Evolutionary conservation across 2,113 vertebrate genomes (phyloP), one percentile per base, ranked within the genome.

Genomic region (Phalacrocorax brasilianus): DNA sequence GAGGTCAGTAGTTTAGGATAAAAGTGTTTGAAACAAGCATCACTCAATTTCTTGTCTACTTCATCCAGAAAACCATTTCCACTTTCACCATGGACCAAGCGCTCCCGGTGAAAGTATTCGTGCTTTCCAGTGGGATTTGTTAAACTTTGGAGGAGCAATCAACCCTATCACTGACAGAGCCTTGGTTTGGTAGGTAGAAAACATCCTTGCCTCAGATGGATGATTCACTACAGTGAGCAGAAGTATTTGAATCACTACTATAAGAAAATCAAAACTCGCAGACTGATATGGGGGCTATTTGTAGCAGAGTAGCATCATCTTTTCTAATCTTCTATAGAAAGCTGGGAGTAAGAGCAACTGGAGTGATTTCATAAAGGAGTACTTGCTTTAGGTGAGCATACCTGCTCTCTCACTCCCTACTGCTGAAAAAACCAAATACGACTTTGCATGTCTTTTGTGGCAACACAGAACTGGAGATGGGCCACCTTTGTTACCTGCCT

Each of bases 61-160:
- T 84, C 58, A 95, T 94, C 84, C 92, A 92, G 94, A 91, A 95
- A 94, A 97, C 73, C 73, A 95, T 58, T 96, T 96, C 77, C 32
- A 95, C 73, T 92, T 95, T 89, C 61, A 95, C 88, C 59, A 58
- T 18, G 50, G 70, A 91, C 76, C 80, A 95, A 82, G 56, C 1
- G 2, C 55, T 95, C 49, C 52, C 50, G 28, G 71, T 93, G 59
- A 85, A 94, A 85, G 74, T 30, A 81, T 45, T 87, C 62, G 89
- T 94, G 66, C 73, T 93, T 96, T 89, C 76, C 89, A 74, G 50
- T 59, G 59, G 72, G 66, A 91, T 96, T 95, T 93, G 58, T 68
- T 91, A 40, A 15, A 66, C 50, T 93, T 87, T 30, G 50, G 74
- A 96, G 92, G 8, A 89, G 83, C 53, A 92, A 85, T 73, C 73